Conservation (phyloP, 2,113 vertebrate species). For the Psammodynastes pulverulentus region DNA sequence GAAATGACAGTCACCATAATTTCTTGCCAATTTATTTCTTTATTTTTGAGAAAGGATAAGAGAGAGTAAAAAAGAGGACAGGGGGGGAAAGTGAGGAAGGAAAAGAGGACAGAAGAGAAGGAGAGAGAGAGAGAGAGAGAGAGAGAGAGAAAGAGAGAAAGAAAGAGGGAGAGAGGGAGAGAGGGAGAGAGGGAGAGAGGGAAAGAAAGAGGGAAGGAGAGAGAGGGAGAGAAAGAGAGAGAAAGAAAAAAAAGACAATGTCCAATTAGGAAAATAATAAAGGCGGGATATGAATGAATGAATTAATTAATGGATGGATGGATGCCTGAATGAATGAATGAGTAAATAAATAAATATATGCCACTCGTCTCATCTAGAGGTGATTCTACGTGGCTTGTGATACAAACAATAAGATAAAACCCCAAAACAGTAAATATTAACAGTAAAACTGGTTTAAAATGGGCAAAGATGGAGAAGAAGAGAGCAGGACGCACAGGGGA, state of each 20-base stretch:
- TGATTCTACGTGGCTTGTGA: background rate
- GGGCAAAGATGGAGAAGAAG: background rate
- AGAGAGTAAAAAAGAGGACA: background rate
- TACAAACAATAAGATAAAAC: background rate
- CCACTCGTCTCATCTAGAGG: background rate
- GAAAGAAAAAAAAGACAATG: background rate
- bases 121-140: background rate
- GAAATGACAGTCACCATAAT: background rate
- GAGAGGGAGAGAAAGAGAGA: too few relatives aligned
- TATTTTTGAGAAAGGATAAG: background rate
- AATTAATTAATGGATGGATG: too few relatives aligned
- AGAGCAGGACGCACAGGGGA: background rate
- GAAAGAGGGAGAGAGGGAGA: too few relatives aligned
- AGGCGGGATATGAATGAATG: background rate
- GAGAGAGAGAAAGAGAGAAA: background rate
- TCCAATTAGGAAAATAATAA: background rate
- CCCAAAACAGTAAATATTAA: background rate
- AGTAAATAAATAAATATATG: too few relatives aligned
- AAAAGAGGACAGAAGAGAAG: background rate
- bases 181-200: too few relatives aligned
- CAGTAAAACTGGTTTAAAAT: background rate
- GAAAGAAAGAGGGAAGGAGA: rapidly evolving
- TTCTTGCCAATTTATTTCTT: background rate
- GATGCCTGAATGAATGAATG: too few relatives aligned
- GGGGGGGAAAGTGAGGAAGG: background rate